These are phyloP conservation scores for Crocallis elinguaria DNA, from an alignment of 2,888 invertebrate species.

Conservation along the genomic window DNA sequence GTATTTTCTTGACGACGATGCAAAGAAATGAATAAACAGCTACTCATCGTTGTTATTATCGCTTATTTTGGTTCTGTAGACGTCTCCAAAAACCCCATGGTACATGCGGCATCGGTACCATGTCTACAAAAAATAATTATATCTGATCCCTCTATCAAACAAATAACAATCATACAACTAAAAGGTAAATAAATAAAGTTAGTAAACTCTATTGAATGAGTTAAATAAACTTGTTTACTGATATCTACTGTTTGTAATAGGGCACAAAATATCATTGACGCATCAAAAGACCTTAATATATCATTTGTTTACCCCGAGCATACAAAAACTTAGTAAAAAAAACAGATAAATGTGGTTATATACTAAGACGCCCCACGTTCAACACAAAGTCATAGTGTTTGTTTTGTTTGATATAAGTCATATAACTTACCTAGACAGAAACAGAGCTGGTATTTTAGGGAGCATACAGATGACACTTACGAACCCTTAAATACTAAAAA, in stretches of 20 bases:
- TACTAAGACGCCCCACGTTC: not conserved
- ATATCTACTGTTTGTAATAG: not conserved
- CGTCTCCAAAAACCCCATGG: too few relatives aligned
- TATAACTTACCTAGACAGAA: slow-evolving; percentile 3
- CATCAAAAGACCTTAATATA: slow-evolving; percentile 6
- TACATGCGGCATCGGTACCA: too few relatives aligned
- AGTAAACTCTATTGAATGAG: not conserved
- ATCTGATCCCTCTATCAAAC: too few relatives aligned
- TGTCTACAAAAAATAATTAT: too few relatives aligned
- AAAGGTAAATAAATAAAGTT: too few relatives aligned
- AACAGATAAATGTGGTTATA: slow-evolving; percentile 7
- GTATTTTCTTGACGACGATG: too few relatives aligned
- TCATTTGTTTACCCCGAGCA: slow-evolving; percentile 1
- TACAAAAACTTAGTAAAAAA: slow-evolving; percentile 2
- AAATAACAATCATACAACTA: not conserved
- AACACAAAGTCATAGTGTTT: slow-evolving; percentile 22
- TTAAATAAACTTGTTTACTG: not conserved
- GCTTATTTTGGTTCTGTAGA: too few relatives aligned
- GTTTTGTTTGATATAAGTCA: slow-evolving; percentile 17
- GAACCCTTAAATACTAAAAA: too few relatives aligned
- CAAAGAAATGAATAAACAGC: too few relatives aligned
- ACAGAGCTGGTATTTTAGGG: not conserved
- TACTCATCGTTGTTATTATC: too few relatives aligned
- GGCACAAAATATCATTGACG: slow-evolving; percentile 3
- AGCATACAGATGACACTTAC: slow-evolving; percentile 18